A percentile compares a stretch with the other conserved stretches of the same genome.
Conservation (phyloP, 2,113 vertebrate species). For the Calonectris borealis region DNA sequence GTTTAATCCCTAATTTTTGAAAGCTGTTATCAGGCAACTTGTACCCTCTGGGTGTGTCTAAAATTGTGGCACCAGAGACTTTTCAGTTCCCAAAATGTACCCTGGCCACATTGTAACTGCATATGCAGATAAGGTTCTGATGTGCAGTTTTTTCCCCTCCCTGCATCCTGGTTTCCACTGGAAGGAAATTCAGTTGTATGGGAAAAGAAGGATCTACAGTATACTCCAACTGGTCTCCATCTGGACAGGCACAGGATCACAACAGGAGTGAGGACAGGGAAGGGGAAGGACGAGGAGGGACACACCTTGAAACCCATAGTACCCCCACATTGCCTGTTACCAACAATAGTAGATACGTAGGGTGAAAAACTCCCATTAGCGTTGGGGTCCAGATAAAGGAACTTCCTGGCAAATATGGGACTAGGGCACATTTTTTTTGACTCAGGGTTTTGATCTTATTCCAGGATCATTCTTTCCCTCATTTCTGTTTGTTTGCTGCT, state of each 20-base stretch:
- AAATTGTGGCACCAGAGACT: neutral
- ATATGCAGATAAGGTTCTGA: neutral
- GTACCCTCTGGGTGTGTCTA: neutral
- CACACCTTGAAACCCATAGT: neutral
- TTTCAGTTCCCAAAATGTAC: neutral
- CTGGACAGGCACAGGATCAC: neutral
- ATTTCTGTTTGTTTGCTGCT: neutral
- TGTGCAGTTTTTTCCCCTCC: neutral
- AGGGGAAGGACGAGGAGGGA: neutral
- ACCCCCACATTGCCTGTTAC: neutral
- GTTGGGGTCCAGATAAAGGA: neutral
- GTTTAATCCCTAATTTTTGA: neutral
- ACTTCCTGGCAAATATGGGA: neutral
- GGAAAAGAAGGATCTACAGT: neutral
- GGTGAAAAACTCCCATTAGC: neutral
- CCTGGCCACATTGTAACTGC: neutral
- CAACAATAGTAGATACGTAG: fast-evolving
- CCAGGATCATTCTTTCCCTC: neutral
- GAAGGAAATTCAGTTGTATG: neutral
- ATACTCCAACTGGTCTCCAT: neutral
- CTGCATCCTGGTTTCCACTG: neutral
- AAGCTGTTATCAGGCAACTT: neutral
- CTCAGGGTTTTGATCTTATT: neutral
- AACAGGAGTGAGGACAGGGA: neutral
- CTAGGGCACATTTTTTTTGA: neutral